phyloP scores from a whole-genome alignment of 2,888 invertebrate species.

The Ephialtes manifestator region DNA sequence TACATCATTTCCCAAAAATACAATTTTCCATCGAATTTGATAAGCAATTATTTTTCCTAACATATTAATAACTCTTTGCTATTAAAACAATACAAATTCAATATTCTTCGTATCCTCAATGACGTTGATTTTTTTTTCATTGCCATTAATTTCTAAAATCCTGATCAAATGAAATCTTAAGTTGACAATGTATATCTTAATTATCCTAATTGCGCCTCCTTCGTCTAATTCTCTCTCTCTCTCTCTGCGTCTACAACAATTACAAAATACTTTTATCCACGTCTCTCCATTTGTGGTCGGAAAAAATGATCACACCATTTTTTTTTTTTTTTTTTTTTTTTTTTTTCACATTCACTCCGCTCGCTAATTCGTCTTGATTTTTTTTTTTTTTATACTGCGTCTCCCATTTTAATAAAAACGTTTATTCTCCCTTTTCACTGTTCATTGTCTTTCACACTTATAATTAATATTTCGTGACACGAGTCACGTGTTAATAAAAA shows the following conservation, averaged over 20 bases:
- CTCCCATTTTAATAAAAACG: slow-evolving; percentile 20
- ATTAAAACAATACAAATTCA: too few species aligned
- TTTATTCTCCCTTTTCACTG: slow-evolving; percentile 5
- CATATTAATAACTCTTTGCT: too few species aligned
- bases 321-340: slow-evolving; percentile 21
- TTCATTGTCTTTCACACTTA: slow-evolving; percentile 7
- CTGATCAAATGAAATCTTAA: too few species aligned
- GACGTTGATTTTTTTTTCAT: too few species aligned
- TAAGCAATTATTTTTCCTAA: too few species aligned
- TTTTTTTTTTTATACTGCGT: slow-evolving; percentile 27
- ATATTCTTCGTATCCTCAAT: too few species aligned
- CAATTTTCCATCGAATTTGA: too few species aligned
- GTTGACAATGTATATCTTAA: too few species aligned
- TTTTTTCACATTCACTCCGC: slow-evolving; percentile 8
- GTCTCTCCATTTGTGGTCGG: slow-evolving; percentile 44
- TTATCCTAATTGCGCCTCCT: slow-evolving; percentile 6
- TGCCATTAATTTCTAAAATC: too few species aligned
- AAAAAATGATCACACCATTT: slow-evolving; percentile 54
- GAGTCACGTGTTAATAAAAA: slow-evolving; percentile 19
- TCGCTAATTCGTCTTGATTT: slow-evolving; percentile 3
- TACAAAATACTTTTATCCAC: slow-evolving; percentile 74
- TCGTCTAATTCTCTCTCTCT: slow-evolving; percentile 1
- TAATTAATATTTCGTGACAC: slow-evolving; percentile 16
- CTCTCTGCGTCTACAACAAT: slow-evolving; percentile 65
- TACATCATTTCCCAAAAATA: too few species aligned